phyloP scores from a whole-genome alignment of 2,113 vertebrate species.

The Pantherophis guttatus region DNA sequence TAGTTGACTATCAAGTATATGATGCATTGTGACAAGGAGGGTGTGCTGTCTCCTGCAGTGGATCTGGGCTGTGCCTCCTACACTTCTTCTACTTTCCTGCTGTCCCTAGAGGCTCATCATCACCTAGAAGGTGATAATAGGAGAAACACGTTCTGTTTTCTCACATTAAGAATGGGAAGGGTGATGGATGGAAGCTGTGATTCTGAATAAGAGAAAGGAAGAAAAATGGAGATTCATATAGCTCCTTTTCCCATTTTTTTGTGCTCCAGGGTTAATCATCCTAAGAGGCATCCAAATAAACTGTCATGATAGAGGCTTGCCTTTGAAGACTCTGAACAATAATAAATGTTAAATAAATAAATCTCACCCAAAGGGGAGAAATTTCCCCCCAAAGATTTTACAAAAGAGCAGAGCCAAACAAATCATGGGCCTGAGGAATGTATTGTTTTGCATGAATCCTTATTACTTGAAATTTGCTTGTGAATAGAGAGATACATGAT shows the following conservation, averaged over 20 bases:
- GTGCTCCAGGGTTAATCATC: neutral
- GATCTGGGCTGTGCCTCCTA: slow-evolving; percentile 37
- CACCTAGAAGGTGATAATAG: slow-evolving; percentile 84
- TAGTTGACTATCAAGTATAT: slow-evolving; percentile 2
- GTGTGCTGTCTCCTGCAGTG: slow-evolving; percentile 66
- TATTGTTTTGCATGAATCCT: neutral
- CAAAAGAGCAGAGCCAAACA: neutral
- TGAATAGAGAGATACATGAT: neutral
- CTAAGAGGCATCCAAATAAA: slow-evolving; percentile 11
- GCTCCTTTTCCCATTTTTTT: neutral
- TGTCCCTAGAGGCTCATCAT: slow-evolving; percentile 70
- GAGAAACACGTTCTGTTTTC: slow-evolving; percentile 86
- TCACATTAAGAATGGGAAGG: slow-evolving; percentile 81
- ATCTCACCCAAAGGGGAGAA: neutral
- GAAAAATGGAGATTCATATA: neutral
- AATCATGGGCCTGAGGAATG: neutral
- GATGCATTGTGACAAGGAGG: slow-evolving; percentile 80
- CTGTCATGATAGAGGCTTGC: neutral
- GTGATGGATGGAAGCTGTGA: slow-evolving; percentile 84
- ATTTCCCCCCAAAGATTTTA: neutral
- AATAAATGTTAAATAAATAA: neutral
- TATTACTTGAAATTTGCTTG: neutral
- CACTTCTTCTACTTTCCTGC: neutral
- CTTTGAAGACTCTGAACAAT: neutral
- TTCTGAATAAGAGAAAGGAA: slow-evolving; percentile 62